Base-by-base conservation (phyloP, 1,140 invertebrate genomes). In the Drosophila guanche region DNA sequence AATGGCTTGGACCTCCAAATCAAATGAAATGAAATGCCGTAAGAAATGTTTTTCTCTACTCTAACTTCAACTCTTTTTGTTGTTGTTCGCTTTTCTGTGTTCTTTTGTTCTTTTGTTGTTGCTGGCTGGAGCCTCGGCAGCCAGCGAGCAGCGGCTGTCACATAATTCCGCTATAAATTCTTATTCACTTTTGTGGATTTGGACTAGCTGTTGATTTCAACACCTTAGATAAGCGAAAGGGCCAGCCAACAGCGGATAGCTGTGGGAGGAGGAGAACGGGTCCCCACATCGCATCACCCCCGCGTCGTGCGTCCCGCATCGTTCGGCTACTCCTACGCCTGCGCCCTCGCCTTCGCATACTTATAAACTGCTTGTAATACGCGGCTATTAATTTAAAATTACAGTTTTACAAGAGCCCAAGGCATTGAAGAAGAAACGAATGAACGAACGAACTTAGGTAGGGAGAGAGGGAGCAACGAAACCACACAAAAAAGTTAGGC, bases 91-190 rank as follows among this genome's bases (percentile, higher is more conserved):
- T 52, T 52, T 52, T 52, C 10, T 37, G 10, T 10, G 10, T 37
- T 10, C 33, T 37, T 37, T 37, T 37, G 10, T 37, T 33, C 29
- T 33, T 33, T 33, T 33, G 29, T 33, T 33, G 29, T 72, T 72
- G 68, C 53, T 61, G 16, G 16, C 1, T 20, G 16, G 51, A 22
- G 58, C 16, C 54, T 56, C 81, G 58, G 81, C 81, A 86, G 83
- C 81, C 81, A 77, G 66, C 83, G 10, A 37, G 33, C 33, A 37
- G 33, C 33, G 33, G 33, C 33, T 86, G 83, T 88, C 83, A 86
- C 83, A 88, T 88, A 88, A 88, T 88, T 88, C 83, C 83, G 84
- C 83, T 89, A 88, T 88, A 88, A 88, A 88, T 88, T 88, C 83
- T 88, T 89, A 83, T 88, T 78, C 83, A 88, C 84, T 88, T 88